Percentiles rank a stretch among this genome's conserved stretches.
phyloP scores from a whole-genome alignment of 2,113 vertebrate species.

The Salvelinus alpinus region DNA sequence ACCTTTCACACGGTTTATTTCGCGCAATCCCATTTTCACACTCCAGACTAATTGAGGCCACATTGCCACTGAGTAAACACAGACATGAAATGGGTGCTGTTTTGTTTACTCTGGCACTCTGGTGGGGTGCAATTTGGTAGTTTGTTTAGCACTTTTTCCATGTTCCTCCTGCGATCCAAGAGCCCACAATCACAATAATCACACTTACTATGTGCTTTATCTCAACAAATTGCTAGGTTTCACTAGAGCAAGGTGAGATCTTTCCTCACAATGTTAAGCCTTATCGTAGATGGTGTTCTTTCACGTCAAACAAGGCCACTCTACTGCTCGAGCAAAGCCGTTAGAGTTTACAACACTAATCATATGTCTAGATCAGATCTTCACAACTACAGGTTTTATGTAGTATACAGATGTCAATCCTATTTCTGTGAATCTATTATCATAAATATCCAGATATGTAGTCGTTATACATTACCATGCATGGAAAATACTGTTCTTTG shows the following conservation, averaged over 20 bases:
- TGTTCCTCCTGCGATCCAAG: conserved; percentile 50
- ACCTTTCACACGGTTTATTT: conserved; percentile 56
- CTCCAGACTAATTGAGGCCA: conserved; percentile 61
- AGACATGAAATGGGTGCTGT: conserved; percentile 51
- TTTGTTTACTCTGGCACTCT: conserved; percentile 67
- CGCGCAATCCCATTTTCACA: conserved; percentile 52
- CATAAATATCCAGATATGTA: not conserved
- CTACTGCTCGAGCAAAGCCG: not conserved
- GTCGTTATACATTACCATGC: not conserved
- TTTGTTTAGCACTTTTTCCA: conserved; percentile 69
- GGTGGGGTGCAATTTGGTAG: conserved; percentile 65
- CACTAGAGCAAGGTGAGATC: conserved; percentile 31
- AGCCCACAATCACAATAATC: conserved; percentile 62
- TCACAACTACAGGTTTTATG: not conserved
- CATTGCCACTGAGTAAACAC: conserved; percentile 64
- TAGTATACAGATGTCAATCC: not conserved
- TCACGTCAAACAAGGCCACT: conserved; percentile 1
- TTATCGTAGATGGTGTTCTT: conserved; percentile 20
- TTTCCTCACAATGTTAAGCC: not conserved
- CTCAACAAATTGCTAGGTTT: conserved; percentile 43
- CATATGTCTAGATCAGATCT: not conserved
- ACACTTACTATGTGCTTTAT: conserved; percentile 56
- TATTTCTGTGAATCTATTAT: not conserved
- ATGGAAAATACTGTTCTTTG: not conserved
- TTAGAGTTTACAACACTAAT: not conserved